Evolutionary conservation across 2,797 vertebrate species (phyloP), one percentile per base, ranked within the genome.

Genomic region (Malurus splendens): DNA sequence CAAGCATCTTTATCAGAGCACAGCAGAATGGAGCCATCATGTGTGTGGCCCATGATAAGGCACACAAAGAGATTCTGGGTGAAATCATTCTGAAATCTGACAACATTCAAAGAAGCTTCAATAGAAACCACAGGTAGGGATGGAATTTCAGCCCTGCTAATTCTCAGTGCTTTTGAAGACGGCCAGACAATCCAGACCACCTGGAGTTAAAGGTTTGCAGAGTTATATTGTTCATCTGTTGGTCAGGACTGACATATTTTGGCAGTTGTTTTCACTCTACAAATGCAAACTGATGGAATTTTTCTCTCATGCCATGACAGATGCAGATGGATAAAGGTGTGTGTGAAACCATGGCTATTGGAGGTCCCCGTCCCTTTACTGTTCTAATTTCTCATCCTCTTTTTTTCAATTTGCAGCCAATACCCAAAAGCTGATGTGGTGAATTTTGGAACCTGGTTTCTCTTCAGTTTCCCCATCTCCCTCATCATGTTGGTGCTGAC

Each of bases 381-480:
- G 6, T 51, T 56, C 67, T 85, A 54, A 74, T 12, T 20, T 33
- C 33, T 78, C 51, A 10, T 24, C 14, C 5, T 93, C 10, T 78
- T 80, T 82, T 87, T 86, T 42, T 36, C 36, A 22, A 67, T 60
- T 84, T 92, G 25, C 95, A 99, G 99, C 70, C 99, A 99, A 56
- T 99, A 99, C 55, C 99, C 99, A 3, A 98, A 98, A 6, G 98
- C 99, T 2, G 98, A 99, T 66, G 98, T 98, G 87, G 98, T 99
- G 81, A 99, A 99, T 97, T 99, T 99, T 18, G 99, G 99, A 64
- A 99, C 99, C 3, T 99, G 99, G 99, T 99, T 99, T 95, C 98
- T 99, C 95, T 99, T 99, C 97, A 99, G 99, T 90, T 98, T 99
- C 76, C 99, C 99, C 65, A 98, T 99, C 61, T 98, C 99, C 47